Percentiles rank a stretch among this genome's conserved stretches.
Evolutionary conservation across 2,797 vertebrate species (phyloP).

Genomic region (Phylloscopus collybita): DNA sequence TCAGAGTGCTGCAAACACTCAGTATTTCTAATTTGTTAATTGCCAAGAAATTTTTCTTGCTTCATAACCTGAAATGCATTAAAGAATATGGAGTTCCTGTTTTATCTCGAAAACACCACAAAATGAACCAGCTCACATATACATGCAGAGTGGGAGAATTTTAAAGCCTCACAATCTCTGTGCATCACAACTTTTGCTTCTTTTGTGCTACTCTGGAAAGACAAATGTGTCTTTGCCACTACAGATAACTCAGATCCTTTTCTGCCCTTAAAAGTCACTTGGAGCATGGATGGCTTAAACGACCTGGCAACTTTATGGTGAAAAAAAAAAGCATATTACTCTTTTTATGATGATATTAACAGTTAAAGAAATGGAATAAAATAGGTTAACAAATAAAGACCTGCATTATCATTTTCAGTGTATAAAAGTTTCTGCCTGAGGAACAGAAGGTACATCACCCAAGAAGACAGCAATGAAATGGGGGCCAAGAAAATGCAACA

Average conservation of each 20-base stretch:
- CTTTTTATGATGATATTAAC: neutral
- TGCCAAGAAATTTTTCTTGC: neutral
- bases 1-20: neutral
- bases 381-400: neutral
- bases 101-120: neutral
- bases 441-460: neutral
- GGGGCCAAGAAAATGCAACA: neutral
- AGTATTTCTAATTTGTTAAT: neutral
- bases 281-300: neutral
- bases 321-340: neutral
- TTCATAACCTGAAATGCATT: neutral
- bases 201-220: neutral
- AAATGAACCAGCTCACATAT: neutral
- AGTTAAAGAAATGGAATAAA: constrained; percentile 18
- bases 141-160: neutral
- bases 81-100: neutral
- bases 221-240: neutral
- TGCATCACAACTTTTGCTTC: neutral
- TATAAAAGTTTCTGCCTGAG: neutral
- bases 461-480: neutral
- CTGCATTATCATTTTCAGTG: neutral
- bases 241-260: neutral
- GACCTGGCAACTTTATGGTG: neutral
- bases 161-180: neutral
- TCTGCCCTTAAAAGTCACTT: neutral